Evolutionary conservation across 2,888 invertebrate genomes (phyloP), one percentile per base, ranked within the genome.

Genomic region (Conchocele bisecta): DNA sequence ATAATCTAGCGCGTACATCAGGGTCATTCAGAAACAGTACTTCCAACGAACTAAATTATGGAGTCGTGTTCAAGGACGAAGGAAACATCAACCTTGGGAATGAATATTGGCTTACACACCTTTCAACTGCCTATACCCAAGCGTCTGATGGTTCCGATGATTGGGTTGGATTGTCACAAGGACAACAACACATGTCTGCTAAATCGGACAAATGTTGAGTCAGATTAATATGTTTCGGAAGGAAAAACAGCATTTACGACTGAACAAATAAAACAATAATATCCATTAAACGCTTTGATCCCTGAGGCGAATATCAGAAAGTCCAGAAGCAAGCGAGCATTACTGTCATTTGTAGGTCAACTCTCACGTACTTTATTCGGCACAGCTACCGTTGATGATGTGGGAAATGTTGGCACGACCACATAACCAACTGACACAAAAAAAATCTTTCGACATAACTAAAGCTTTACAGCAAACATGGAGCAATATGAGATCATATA

Each of bases 221-320:
- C 64, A 68, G 26, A 20, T 65, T 13, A 64, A 70, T 39, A 20
- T 39, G 4, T 2, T 70, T 9, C 24, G 64, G 11, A 7, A 31
- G 1, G 65, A 58, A 39, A 64, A 58, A 13, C n/a, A n/a, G n/a
- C n/a, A n/a, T n/a, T n/a, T 20, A 5, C 13, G 17, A 41, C 1
- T n/a, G 39, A 9, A 24, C 59, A n/a, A 46, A 46, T n/a, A 46
- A 46, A 26, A 46, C 46, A 13, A 46, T 46, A 17, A 28, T 26
- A 29, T 31, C 50, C 28, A 50, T 31, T 51, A 17, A 3, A 33
- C 6, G 20, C 9, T 9, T 13, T 51, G 17, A 51, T 51, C 15
- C 51, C 51, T 3, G 51, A 51, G 20, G 11, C 51, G 3, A 15
- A 6, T 2, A 17, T 20, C n/a, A 31, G 17, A n/a, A 33, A 29